Evolutionary conservation across 1,140 invertebrate species (phyloP).

Genomic region (Globodera rostochiensis): DNA sequence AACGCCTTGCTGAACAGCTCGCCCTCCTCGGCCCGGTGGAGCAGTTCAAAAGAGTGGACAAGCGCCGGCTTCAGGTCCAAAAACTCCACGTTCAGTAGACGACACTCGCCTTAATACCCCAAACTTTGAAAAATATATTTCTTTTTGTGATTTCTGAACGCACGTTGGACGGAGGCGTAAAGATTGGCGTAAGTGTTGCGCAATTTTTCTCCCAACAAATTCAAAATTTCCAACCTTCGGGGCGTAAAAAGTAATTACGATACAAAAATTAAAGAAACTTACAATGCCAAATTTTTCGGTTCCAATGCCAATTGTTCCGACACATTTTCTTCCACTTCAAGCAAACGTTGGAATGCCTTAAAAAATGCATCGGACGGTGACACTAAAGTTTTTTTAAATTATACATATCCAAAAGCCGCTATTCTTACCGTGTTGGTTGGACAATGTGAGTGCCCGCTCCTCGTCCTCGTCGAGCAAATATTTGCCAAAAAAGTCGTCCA

Average conservation of each 20-base stretch:
- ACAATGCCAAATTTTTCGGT: slow-evolving; percentile 59
- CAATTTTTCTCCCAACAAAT: slow-evolving; percentile 47
- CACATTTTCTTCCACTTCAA: slow-evolving; percentile 48
- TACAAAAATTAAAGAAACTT: slow-evolving; percentile 2
- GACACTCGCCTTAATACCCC: slow-evolving; percentile 56
- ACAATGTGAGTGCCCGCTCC: slow-evolving; percentile 34
- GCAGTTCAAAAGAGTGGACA: slow-evolving; percentile 51
- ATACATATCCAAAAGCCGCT: too few relatives aligned
- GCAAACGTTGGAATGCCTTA: slow-evolving; percentile 24
- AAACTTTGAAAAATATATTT: slow-evolving; percentile 22
- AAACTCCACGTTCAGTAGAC: slow-evolving; percentile 62
- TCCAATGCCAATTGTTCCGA: slow-evolving; percentile 44
- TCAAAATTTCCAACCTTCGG: slow-evolving; percentile 52
- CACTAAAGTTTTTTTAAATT: neutral
- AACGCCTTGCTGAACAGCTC: slow-evolving; percentile 49
- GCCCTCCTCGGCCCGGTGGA: slow-evolving; percentile 38
- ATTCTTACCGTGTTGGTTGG: neutral
- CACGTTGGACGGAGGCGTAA: slow-evolving; percentile 54
- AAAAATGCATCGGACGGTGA: slow-evolving; percentile 14
- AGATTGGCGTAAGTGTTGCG: slow-evolving; percentile 52
- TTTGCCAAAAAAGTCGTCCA: slow-evolving; percentile 59
- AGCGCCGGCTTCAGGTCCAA: slow-evolving; percentile 60
- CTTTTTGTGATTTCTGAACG: slow-evolving; percentile 11
- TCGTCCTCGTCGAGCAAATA: slow-evolving; percentile 58
- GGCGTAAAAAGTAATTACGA: neutral